Evolutionary conservation across 2,797 vertebrate genomes (phyloP).

Genomic region (Aeoliscus strigatus): DNA sequence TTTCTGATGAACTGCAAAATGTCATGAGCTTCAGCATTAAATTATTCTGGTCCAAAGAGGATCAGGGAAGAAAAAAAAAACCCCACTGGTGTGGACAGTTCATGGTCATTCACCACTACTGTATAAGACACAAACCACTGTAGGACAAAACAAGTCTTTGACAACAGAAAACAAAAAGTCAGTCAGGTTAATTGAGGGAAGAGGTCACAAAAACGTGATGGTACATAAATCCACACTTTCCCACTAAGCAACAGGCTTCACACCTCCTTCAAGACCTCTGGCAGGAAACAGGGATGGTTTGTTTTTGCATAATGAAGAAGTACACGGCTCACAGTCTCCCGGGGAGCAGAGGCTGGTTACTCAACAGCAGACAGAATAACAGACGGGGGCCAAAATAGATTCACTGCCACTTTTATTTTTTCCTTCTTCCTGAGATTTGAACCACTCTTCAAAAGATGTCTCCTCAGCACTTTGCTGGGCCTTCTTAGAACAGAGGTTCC

Average conservation of each 20-base stretch:
- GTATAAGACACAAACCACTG: background rate
- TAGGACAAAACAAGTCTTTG: background rate
- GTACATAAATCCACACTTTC: background rate
- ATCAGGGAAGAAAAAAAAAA: background rate
- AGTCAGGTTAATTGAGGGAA: background rate
- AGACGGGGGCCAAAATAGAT: slow-evolving; percentile 70
- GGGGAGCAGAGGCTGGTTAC: slow-evolving; percentile 68
- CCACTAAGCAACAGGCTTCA: slow-evolving; percentile 17
- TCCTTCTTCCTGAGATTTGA: slow-evolving; percentile 65
- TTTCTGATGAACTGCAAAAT: slow-evolving; percentile 40
- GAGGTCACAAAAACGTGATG: background rate
- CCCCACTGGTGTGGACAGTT: too few relatives aligned
- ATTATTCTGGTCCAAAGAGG: slow-evolving; percentile 12
- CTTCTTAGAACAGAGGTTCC: slow-evolving; percentile 62
- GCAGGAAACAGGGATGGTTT: slow-evolving; percentile 62
- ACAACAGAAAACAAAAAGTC: background rate
- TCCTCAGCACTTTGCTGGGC: slow-evolving; percentile 69
- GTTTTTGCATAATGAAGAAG: slow-evolving; percentile 65
- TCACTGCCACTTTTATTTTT: slow-evolving; percentile 49
- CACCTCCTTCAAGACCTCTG: slow-evolving; percentile 31
- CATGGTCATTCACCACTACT: too few relatives aligned
- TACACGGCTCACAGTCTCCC: slow-evolving; percentile 55
- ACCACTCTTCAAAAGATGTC: slow-evolving; percentile 61
- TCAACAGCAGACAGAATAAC: slow-evolving; percentile 72
- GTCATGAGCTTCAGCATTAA: slow-evolving; percentile 7